Evolutionary conservation across 2,888 invertebrate genomes (phyloP).

Genomic region (Ophonus ardosiacus): DNA sequence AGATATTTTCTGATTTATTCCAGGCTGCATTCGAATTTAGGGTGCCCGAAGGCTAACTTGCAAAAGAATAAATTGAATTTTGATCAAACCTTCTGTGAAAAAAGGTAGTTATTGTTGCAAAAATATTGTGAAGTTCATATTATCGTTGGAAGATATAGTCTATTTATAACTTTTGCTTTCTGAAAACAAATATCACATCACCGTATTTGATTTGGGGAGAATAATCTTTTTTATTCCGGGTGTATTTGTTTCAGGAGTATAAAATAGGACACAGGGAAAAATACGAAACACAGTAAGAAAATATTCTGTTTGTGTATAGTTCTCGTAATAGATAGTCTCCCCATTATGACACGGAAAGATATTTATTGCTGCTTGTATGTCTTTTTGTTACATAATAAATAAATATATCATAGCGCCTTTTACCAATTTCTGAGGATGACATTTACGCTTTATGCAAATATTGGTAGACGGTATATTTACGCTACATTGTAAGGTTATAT

Average conservation of each 20-base stretch:
- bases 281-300: slow-evolving; percentile 10
- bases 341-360: slow-evolving; percentile 22
- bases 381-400: slow-evolving; percentile 20
- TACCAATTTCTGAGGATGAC: slow-evolving; percentile 24
- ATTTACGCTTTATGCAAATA: not conserved
- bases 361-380: slow-evolving; percentile 10
- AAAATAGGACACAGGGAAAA: not conserved
- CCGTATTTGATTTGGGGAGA: not conserved
- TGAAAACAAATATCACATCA: not conserved
- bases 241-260: slow-evolving; percentile 5
- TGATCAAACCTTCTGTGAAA: not conserved
- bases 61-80: no score
- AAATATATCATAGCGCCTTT: slow-evolving; percentile 16
- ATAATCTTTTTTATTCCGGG: not conserved
- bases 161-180: not conserved
- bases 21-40: no score
- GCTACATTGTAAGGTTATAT: not conserved
- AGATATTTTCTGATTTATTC: no score
- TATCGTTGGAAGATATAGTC: not conserved
- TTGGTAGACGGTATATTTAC: slow-evolving; percentile 1
- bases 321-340: not conserved
- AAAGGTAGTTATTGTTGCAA: not conserved
- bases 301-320: slow-evolving; percentile 18
- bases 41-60: no score
- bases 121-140: not conserved